phyloP scores from a whole-genome alignment of 2,113 vertebrate genomes.

The Actinemys pallida region DNA sequence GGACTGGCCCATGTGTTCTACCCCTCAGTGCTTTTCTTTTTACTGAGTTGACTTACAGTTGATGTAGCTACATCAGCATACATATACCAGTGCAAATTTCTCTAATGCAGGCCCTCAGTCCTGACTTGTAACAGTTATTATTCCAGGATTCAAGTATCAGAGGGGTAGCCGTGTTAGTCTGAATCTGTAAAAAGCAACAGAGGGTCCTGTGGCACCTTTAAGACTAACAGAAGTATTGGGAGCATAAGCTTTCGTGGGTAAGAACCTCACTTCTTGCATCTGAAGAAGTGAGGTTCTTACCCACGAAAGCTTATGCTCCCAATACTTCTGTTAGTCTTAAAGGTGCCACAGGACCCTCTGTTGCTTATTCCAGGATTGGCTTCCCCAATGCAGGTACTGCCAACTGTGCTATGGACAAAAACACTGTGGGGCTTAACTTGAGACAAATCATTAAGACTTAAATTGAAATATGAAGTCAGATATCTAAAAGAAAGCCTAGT shows the following conservation, averaged over 20 bases:
- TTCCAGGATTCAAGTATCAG: neutral
- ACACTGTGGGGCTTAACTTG: fast-evolving
- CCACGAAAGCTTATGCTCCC: no score
- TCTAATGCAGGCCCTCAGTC: no score
- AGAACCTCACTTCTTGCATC: no score
- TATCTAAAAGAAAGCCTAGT: neutral
- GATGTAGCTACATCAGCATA: neutral
- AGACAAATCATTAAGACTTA: neutral
- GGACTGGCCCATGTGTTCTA: fast-evolving
- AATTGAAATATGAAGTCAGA: neutral
- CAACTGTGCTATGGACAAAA: fast-evolving
- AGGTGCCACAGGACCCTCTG: no score
- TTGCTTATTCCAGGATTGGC: neutral
- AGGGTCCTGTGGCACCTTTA: no score
- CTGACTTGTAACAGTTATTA: neutral
- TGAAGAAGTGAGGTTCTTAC: no score
- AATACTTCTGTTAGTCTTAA: no score
- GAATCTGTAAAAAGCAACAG: no score
- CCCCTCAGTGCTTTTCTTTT: neutral
- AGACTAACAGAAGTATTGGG: no score
- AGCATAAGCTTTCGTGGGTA: no score
- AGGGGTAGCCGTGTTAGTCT: no score
- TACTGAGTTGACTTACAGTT: fast-evolving
- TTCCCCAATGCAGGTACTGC: fast-evolving
- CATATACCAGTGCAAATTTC: no score